phyloP scores from a whole-genome alignment of 2,113 vertebrate genomes.

The Okapia johnstoni region DNA sequence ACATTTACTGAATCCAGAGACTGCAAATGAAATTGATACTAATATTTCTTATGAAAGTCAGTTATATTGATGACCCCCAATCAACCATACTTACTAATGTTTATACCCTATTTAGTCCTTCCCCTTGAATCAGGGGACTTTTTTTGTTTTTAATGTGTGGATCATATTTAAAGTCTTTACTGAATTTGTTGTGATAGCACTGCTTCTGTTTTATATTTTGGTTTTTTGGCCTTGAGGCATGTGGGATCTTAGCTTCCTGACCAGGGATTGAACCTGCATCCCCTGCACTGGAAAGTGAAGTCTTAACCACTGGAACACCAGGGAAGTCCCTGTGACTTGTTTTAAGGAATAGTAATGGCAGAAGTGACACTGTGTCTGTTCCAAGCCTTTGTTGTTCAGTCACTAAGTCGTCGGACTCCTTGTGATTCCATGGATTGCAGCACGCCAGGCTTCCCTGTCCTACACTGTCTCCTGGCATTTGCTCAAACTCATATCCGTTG shows the following conservation, averaged over 20 bases:
- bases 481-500: neutral
- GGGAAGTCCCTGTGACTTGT: neutral
- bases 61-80: neutral
- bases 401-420: neutral
- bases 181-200: neutral
- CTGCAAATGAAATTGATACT: neutral
- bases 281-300: neutral
- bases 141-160: neutral
- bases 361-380: neutral
- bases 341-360: slow-evolving; percentile 6
- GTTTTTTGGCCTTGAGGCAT: neutral
- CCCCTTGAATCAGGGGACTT: neutral
- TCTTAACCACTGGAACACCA: neutral
- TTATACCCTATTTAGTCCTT: neutral
- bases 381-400: neutral
- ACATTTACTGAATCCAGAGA: neutral
- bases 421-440: neutral
- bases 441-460: neutral
- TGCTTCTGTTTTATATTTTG: neutral
- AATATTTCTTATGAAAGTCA: neutral
- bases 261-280: neutral
- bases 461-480: neutral
- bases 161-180: neutral
- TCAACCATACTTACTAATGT: neutral
- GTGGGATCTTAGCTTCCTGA: neutral